phyloP scores from a whole-genome alignment of 1,140 invertebrate species.

The Bombus ignitus region DNA sequence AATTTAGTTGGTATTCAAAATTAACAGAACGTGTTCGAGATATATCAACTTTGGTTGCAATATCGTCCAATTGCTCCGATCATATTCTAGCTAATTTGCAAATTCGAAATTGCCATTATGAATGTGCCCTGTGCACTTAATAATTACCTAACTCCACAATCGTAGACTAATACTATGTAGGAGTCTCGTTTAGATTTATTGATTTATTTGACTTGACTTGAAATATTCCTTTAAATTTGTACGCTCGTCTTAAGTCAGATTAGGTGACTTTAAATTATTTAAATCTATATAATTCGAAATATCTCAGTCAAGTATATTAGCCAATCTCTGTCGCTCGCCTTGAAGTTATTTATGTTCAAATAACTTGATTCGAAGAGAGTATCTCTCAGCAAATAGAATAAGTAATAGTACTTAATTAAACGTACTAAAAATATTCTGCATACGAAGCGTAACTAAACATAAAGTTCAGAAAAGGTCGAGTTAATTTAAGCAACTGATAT shows the following conservation, averaged over 20 bases:
- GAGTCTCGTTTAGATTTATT: not conserved
- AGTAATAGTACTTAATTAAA: not conserved
- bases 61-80: not conserved
- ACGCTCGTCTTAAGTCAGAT: no score
- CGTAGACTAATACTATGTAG: no score
- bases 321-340: accelerated
- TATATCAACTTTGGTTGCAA: not conserved
- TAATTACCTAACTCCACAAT: not conserved
- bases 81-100: no score
- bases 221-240: no score
- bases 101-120: not conserved
- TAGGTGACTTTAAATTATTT: not conserved
- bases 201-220: no score
- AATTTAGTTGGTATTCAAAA: not conserved
- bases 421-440: not conserved
- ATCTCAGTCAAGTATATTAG: not conserved
- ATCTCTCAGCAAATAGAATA: no score
- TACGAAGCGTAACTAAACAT: not conserved
- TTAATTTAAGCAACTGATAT: not conserved
- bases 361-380: no score
- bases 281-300: not conserved
- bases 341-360: no score
- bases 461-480: not conserved
- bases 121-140: not conserved
- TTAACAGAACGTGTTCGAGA: not conserved